Percentiles rank a stretch among this genome's conserved stretches.
These are phyloP conservation scores for Neolamprologus sp. DNA, from an alignment of 2,113 vertebrate species.

Conservation along the genomic window DNA sequence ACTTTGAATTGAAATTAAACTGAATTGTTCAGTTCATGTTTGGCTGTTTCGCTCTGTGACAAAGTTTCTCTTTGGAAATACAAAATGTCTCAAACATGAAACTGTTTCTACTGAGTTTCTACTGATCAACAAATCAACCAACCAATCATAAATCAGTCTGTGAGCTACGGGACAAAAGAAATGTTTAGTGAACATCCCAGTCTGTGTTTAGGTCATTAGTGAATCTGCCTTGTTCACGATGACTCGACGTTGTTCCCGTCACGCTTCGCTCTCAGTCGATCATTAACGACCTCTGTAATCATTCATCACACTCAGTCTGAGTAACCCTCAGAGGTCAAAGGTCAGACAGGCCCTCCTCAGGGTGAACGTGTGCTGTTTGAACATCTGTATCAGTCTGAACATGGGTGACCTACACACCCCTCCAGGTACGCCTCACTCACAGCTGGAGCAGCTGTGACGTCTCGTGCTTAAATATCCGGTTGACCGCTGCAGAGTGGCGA, in stretches of 20 bases:
- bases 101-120: not conserved
- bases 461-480: not conserved
- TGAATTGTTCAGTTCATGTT: not conserved
- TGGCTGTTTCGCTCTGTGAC: not conserved
- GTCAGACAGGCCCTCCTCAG: not conserved
- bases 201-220: not conserved
- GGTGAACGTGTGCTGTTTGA: not conserved
- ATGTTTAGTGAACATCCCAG: not conserved
- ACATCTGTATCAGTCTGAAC: not conserved
- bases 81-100: not conserved
- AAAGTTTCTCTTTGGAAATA: not conserved
- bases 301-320: not conserved
- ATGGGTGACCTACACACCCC: not conserved
- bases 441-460: not conserved
- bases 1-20: not conserved
- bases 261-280: not conserved
- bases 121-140: not conserved
- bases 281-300: not conserved
- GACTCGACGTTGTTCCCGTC: fast-evolving
- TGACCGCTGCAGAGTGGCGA: not conserved
- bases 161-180: not conserved
- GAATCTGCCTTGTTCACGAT: not conserved
- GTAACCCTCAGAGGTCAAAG: not conserved
- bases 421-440: not conserved
- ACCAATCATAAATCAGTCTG: not conserved